Evolutionary conservation across 2,113 vertebrate genomes (phyloP).

Genomic region (Heteronetta atricapilla): DNA sequence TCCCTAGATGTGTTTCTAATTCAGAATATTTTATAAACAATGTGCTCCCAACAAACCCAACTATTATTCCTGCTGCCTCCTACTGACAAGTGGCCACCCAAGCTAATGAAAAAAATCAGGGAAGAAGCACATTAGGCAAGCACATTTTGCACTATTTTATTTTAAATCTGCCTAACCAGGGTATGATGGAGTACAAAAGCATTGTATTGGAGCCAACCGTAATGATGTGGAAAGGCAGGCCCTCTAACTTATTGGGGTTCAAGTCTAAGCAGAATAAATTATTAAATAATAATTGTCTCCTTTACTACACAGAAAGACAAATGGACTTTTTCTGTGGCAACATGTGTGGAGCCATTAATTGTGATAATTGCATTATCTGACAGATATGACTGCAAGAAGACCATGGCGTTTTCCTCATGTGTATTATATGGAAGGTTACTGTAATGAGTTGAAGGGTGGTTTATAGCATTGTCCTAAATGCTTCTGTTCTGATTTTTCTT

Average conservation of each 20-base stretch:
- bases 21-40: neutral
- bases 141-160: neutral
- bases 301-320: neutral
- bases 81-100: conserved; percentile 28
- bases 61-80: neutral
- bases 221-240: neutral
- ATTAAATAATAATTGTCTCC: neutral
- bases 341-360: neutral
- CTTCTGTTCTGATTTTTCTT: neutral
- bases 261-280: neutral
- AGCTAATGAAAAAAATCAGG: neutral
- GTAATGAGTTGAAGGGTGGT: neutral
- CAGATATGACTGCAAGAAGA: neutral
- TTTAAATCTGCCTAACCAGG: neutral
- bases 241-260: neutral
- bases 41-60: neutral
- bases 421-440: neutral
- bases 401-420: neutral
- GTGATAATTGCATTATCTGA: neutral
- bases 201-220: neutral
- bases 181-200: neutral
- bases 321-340: neutral
- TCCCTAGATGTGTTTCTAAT: neutral
- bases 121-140: neutral
- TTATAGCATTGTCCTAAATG: neutral